Percentiles rank a stretch among this genome's conserved stretches.
phyloP scores from a whole-genome alignment of 2,113 vertebrate genomes.

The Struthidea cinerea region DNA sequence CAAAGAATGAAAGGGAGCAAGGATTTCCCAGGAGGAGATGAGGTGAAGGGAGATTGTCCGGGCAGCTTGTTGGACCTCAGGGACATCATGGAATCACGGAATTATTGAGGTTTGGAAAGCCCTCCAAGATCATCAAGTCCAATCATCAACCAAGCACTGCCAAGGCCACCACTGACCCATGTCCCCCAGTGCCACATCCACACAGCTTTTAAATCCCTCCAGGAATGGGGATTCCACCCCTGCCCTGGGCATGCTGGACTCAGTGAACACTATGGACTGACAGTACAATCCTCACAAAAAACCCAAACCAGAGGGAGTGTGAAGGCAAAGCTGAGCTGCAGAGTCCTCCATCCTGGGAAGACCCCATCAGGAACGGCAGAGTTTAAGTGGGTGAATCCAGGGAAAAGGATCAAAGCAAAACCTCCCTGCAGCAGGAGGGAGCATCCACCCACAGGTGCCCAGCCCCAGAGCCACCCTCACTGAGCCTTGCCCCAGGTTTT shows the following conservation, averaged over 20 bases:
- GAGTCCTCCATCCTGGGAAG: background rate
- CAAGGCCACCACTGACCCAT: background rate
- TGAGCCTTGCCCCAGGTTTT: background rate
- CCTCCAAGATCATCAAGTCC: background rate
- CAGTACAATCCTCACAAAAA: background rate
- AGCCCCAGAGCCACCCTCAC: background rate
- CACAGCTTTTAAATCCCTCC: background rate
- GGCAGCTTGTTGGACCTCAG: background rate
- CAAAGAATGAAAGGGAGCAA: background rate
- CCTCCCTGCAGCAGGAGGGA: background rate
- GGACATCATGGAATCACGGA: fast-evolving
- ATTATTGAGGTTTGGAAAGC: background rate
- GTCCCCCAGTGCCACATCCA: background rate
- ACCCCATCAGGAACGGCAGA: background rate
- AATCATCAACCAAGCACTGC: background rate
- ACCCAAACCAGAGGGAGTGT: background rate
- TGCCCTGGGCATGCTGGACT: background rate
- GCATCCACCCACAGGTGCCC: background rate
- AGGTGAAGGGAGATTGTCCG: background rate
- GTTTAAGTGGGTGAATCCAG: background rate
- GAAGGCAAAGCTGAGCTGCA: background rate
- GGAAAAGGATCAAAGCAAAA: background rate
- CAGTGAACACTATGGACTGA: background rate
- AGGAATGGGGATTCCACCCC: background rate
- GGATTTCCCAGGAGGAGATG: background rate